These are phyloP conservation scores for Lateolabrax maculatus DNA, from an alignment of 2,797 vertebrate species.

Conservation along the genomic window DNA sequence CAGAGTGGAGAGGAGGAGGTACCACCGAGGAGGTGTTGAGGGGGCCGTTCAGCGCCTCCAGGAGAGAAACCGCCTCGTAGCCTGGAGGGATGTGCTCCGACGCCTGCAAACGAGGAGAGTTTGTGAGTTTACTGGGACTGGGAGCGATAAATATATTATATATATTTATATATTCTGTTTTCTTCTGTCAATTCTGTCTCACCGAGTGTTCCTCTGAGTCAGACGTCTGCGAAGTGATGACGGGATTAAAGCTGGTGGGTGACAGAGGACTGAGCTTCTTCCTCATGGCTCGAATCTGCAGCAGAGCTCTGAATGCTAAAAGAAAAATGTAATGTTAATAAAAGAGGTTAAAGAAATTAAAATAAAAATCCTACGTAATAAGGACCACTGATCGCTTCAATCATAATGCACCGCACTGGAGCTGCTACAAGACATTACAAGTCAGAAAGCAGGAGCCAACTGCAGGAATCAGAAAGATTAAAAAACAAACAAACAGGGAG, in stretches of 20 bases:
- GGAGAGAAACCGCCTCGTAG: conserved; percentile 95
- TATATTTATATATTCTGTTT: neutral
- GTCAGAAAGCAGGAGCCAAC: neutral
- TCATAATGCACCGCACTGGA: neutral
- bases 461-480: neutral
- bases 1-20: conserved; percentile 88
- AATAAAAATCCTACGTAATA: neutral
- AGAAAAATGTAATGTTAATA: neutral
- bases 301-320: conserved; percentile 95
- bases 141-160: neutral
- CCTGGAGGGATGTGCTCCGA: conserved; percentile 96
- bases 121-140: neutral
- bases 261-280: conserved; percentile 95
- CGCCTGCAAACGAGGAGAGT: conserved; percentile 80
- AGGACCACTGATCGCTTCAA: neutral
- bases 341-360: neutral
- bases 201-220: conserved; percentile 98
- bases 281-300: conserved; percentile 98
- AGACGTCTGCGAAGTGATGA: conserved; percentile 95
- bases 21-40: conserved; percentile 88
- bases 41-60: conserved; percentile 97
- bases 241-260: conserved; percentile 92
- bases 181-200: conserved; percentile 12
- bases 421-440: neutral
- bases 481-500: neutral